These are phyloP conservation scores for Pachycephala philippinensis DNA, from an alignment of 2,113 vertebrate species.

Conservation along the genomic window DNA sequence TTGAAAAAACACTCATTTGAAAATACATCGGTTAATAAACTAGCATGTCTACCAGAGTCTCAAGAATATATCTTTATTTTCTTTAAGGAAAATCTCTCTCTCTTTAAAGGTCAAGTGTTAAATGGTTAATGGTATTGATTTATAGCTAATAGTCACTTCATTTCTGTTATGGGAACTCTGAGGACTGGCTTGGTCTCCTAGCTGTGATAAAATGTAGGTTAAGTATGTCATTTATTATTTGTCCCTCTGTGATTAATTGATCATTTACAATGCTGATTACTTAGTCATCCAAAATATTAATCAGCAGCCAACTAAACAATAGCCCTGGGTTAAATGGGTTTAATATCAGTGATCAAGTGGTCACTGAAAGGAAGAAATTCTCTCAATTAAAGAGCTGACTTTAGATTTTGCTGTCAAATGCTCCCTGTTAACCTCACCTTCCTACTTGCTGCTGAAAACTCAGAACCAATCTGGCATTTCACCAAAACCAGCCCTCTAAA, in stretches of 20 bases:
- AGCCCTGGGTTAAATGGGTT: not conserved
- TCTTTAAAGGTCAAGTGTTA: constrained; percentile 30
- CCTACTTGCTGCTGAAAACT: not conserved
- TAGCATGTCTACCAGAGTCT: not conserved
- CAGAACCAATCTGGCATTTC: not conserved
- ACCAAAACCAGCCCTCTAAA: not conserved
- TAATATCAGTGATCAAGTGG: not conserved
- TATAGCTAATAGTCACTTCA: constrained; percentile 1
- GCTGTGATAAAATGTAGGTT: constrained; percentile 13
- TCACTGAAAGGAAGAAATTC: not conserved
- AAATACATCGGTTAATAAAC: not conserved
- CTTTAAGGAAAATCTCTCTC: not conserved
- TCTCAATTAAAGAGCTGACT: not conserved
- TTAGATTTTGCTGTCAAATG: not conserved
- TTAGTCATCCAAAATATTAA: constrained; percentile 42
- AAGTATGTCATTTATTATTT: constrained; percentile 43
- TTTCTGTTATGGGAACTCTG: constrained; percentile 12
- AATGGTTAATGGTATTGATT: not conserved
- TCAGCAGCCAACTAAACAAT: constrained; percentile 22
- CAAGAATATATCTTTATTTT: not conserved
- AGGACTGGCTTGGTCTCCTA: constrained; percentile 12
- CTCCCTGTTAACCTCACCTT: not conserved
- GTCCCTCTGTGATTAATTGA: constrained; percentile 34
- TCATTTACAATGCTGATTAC: constrained; percentile 44
- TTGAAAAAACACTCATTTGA: not conserved